Conservation (phyloP, 2,113 vertebrate species). For the Progne subis region DNA sequence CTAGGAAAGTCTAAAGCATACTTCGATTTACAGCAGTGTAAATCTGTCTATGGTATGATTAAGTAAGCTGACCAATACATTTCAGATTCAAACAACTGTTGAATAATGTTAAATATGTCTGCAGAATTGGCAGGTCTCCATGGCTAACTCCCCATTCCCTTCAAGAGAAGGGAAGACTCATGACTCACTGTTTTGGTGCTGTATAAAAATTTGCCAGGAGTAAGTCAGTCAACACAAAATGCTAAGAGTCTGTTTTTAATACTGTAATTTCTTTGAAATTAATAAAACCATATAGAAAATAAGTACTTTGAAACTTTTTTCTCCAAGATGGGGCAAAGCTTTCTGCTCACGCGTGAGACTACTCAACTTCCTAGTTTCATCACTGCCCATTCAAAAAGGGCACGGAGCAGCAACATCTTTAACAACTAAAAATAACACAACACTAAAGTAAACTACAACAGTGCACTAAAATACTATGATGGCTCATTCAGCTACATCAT, state of each 20-base stretch:
- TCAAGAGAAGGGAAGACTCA: not conserved
- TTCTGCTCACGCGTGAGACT: not conserved
- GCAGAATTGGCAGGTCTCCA: not conserved
- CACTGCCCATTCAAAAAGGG: not conserved
- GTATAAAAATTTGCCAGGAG: not conserved
- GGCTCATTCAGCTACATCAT: not conserved
- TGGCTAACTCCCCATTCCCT: not conserved
- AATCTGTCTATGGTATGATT: not conserved
- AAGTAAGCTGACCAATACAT: not conserved
- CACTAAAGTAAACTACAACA: not conserved
- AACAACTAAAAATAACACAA: not conserved
- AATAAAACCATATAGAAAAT: not conserved
- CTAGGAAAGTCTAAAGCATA: not conserved
- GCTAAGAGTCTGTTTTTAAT: constrained; percentile 7
- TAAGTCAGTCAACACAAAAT: constrained; percentile 12
- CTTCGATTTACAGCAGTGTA: not conserved
- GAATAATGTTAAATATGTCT: not conserved
- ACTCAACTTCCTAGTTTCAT: not conserved
- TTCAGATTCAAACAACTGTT: not conserved
- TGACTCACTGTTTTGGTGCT: constrained; percentile 2
- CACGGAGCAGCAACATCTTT: not conserved
- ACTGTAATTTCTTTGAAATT: not conserved
- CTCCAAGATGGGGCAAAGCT: not conserved
- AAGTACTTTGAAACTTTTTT: not conserved
- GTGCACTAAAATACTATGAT: not conserved